Percentiles rank a stretch among this genome's conserved stretches.
These are phyloP conservation scores for Perodicticus potto DNA, from an alignment of 2,797 vertebrate genomes.

Conservation along the genomic window DNA sequence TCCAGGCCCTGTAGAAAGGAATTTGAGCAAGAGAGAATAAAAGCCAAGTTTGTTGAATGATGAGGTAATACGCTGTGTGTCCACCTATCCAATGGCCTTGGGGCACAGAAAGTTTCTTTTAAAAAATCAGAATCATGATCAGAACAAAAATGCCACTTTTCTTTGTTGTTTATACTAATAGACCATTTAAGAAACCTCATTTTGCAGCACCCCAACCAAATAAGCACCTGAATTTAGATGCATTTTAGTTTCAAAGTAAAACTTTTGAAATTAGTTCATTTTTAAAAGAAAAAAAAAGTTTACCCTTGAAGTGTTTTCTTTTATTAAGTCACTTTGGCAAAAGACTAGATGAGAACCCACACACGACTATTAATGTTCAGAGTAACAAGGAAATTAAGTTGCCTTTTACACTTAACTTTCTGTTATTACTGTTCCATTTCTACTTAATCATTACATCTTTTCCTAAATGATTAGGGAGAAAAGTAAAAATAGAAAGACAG, in stretches of 20 bases:
- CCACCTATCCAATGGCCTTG: not conserved
- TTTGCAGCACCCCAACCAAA: not conserved
- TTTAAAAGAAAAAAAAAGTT: conserved; percentile 49
- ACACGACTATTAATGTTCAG: conserved; percentile 42
- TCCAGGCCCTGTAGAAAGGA: not conserved
- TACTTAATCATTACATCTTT: conserved; percentile 80
- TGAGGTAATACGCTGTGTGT: not conserved
- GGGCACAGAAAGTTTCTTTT: not conserved
- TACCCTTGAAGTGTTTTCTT: conserved; percentile 51
- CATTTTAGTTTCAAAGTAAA: too few relatives aligned
- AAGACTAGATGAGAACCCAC: conserved; percentile 52
- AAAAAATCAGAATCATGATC: not conserved
- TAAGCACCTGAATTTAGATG: not conserved
- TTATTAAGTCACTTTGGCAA: conserved; percentile 64
- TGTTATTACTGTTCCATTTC: conserved; percentile 75
- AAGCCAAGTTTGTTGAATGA: not conserved
- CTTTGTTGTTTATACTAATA: not conserved
- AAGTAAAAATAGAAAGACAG: conserved; percentile 59
- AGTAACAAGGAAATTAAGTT: conserved; percentile 62
- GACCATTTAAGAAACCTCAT: not conserved
- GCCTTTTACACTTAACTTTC: conserved; percentile 77
- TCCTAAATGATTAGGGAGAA: conserved; percentile 50
- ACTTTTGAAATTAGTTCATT: conserved; percentile 54
- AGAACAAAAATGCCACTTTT: not conserved
- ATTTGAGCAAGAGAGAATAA: not conserved